Evolutionary conservation across 1,140 invertebrate species (phyloP), one percentile per base, ranked within the genome.

Genomic region (Leptopilina clavipes): DNA sequence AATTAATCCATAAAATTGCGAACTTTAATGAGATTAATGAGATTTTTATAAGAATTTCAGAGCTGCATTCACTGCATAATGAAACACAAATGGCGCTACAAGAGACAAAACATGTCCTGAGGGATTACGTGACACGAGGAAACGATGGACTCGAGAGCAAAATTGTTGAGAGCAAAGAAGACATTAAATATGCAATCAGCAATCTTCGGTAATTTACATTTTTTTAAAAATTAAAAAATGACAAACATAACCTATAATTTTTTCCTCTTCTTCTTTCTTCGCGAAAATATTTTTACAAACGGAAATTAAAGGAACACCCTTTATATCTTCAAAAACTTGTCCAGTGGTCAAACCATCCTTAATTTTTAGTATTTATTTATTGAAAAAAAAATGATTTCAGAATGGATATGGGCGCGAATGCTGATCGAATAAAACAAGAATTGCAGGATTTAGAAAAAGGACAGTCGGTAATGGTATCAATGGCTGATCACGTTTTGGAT

Each of bases 401-500:
- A 59, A 82, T 81, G 54, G 86, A 89, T 19, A 11, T 90, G 17
- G 86, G 85, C 7, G 88, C 88, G 43, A 90, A 88, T 19, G 88
- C 89, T 0, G 86, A 90, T 37, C 87, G 84, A 9, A 75, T 92
- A 43, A 90, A 89, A 71, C 85, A 91, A 44, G 89, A 91, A 18
- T 77, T 92, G 12, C 88, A 90, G 31, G 86, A 90, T 1, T 86
- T 97, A 45, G 91, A 92, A 8, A 96, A 95, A 84, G 93, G 96
- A 43, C 96, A 97, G 82, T 92, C 94, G 72, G 93, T 97, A 1
- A 92, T 97, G 88, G 91, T 96, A 44, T 94, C 96, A 86, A 97
- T 96, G 74, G 95, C 95, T 0, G 96, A 97, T 89, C 94, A 95
- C 82, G 95, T 97, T 5, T 86, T 97, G 81, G 95, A 96, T 59